Base-by-base conservation (phyloP, 2,888 invertebrate genomes). In the Dascillus cervinus region DNA sequence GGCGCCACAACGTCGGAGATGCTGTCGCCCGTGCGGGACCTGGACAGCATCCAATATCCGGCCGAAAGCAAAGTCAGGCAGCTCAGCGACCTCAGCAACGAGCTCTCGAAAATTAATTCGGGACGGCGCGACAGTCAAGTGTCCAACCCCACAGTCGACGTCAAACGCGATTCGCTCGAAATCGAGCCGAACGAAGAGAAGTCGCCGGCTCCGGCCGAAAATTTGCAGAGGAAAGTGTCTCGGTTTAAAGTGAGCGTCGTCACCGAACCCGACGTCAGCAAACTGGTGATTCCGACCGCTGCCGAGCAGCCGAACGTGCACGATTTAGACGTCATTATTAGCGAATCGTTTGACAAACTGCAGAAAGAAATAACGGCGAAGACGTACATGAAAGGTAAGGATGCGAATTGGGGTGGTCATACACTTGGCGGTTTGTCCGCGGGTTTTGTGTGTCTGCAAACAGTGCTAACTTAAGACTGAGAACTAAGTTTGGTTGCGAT, bases 201-300 rank as follows among this genome's bases (percentile, higher is more conserved):
- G 17, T 6, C 17, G 28, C 8, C 25, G 9, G 2, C 26, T 22
- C 21, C 36, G n/a, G 34, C 19, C 4, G 43, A 39, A 11, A 53
- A 8, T 6, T 8, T 51, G 24, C 62, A 61, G 39, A 47, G 69
- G 27, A 61, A 61, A 39, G 54, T 70, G 9, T 70, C 70, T 4
- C 59, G 71, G 27, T 71, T 71, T 49, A 67, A 69, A 54, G 70
- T 72, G 27, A 70, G 69, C 52, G 64, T 70, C 8, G 69, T 72
- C 12, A 64, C 59, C 8, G 71, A 71, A 46, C 63, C 65, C 3
- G 64, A 65, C 37, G 46, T 50, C 11, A 55, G 44, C 31, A 60
- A 60, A 36, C 38, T 62, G 22, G 44, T 47, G 4, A 39, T 52
- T 13, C 47, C 52, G 3, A 23, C 11, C 6, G 17, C 13, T 1